Evolutionary conservation across 2,113 vertebrate species (phyloP), one percentile per base, ranked within the genome.

Genomic region (Origma solitaria): DNA sequence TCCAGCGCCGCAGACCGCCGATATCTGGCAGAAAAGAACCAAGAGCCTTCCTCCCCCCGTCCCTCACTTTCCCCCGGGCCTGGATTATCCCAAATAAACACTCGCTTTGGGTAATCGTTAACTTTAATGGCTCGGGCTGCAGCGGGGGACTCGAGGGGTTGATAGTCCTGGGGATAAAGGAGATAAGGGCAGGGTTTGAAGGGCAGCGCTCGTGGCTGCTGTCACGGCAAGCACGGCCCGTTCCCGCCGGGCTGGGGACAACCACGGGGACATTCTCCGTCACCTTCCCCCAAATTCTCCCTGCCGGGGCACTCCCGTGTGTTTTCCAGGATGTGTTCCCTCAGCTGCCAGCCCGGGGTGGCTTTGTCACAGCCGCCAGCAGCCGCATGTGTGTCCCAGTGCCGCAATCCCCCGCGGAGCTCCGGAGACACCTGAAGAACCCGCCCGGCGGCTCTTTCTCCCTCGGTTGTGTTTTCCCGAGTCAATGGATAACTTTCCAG

Each of bases 21-120:
- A 10, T 61, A 47, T 68, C 92, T 88, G 11, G 10, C 42, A 37
- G 70, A 33, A 62, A 56, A 86, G 77, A 53, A 25, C 81, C 40
- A 5, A 53, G 70, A 62, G 35, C 91, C 54, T 72, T 82, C 85
- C 84, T 62, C 56, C 54, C 61, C 64, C 66, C 57, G 3, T 44
- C 66, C 86, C 92, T 94, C 94, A 92, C 95, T 94, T 97, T 94
- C 86, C 89, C 94, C 61, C 14, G 17, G 82, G 84, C 22, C 92
- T 85, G 82, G 90, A 97, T 97, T 90, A 94, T 88, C 96, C 96
- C 96, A 95, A 95, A 94, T 86, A 95, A 97, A 95, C 91, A 95
- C 90, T 80, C 47, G 33, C 78, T 85, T 37, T 12, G 88, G 94
- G 65, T 97, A 97, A 97, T 95, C 10, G 88, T 97, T 97, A 97